These are phyloP conservation scores for Campaea margaritaria DNA, from an alignment of 2,888 invertebrate species.

Conservation along the genomic window DNA sequence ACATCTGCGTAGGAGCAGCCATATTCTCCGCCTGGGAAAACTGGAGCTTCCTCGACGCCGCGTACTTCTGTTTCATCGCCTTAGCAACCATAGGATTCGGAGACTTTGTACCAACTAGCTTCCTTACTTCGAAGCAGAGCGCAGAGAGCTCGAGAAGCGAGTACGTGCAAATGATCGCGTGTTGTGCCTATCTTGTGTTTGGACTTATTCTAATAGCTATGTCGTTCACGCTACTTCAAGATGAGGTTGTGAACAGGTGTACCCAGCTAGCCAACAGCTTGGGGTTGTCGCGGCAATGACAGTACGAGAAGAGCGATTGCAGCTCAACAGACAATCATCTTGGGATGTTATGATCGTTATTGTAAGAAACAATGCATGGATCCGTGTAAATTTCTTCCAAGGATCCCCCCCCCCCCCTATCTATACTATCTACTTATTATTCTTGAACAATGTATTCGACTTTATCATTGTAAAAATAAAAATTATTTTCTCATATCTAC, in stretches of 20 bases:
- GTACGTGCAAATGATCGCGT: conserved; percentile 90
- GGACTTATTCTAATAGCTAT: conserved; percentile 93
- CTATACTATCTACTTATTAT: conserved; percentile 54
- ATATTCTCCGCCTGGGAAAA: conserved; percentile 92
- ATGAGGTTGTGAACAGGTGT: conserved; percentile 90
- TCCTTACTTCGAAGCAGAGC: conserved; percentile 74
- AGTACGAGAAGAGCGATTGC: conserved; percentile 81
- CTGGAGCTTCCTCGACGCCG: conserved; percentile 92
- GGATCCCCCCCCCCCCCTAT: conserved; percentile 53
- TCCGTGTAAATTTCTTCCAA: conserved; percentile 51
- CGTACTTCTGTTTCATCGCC: conserved; percentile 94
- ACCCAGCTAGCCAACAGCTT: conserved; percentile 89
- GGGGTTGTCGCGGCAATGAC: conserved; percentile 87
- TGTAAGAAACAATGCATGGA: conserved; percentile 57
- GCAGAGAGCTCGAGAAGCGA: conserved; percentile 79
- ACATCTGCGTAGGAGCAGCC: conserved; percentile 91
- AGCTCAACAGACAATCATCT: conserved; percentile 77
- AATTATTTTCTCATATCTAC: conserved; percentile 71
- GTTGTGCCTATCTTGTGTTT: conserved; percentile 91
- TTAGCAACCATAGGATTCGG: conserved; percentile 93
- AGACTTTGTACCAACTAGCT: conserved; percentile 88
- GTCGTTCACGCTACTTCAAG: conserved; percentile 93
- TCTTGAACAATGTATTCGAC: conserved; percentile 50
- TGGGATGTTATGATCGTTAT: conserved; percentile 82
- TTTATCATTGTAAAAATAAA: conserved; percentile 57